Percentiles rank a stretch among this genome's conserved stretches.
Evolutionary conservation across 2,113 vertebrate genomes (phyloP).

Genomic region (Heloderma charlesbogerti): DNA sequence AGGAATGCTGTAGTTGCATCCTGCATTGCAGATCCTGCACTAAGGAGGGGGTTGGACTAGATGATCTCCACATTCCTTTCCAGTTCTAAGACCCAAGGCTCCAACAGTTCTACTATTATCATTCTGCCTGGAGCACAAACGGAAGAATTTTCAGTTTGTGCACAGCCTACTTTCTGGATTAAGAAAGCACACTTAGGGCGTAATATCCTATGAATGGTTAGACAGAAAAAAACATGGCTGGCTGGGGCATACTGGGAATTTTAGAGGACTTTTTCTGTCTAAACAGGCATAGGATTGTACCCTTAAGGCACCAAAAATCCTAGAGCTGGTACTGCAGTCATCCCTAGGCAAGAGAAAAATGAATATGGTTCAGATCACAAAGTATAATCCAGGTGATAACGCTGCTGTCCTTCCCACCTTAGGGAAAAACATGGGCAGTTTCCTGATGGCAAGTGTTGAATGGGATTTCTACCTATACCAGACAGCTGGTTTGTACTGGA

Average conservation of each 20-base stretch:
- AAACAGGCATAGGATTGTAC: no score
- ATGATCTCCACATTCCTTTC: background rate
- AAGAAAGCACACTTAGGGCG: background rate
- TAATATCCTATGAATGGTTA: no score
- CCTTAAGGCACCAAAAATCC: background rate
- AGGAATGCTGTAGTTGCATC: background rate
- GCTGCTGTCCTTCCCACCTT: background rate
- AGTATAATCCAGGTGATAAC: background rate
- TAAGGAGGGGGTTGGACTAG: background rate
- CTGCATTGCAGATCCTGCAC: background rate
- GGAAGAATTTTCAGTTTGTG: background rate
- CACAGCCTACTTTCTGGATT: background rate
- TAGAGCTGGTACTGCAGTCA: no score
- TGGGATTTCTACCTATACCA: background rate
- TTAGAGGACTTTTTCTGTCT: no score
- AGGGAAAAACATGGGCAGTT: background rate
- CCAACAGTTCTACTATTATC: background rate
- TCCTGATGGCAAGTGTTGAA: background rate
- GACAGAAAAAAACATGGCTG: no score
- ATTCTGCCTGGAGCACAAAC: background rate
- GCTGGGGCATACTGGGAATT: no score
- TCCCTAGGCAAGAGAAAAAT: background rate
- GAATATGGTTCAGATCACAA: background rate
- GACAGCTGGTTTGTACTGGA: background rate
- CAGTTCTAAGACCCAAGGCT: background rate